Evolutionary conservation across 2,113 vertebrate species (phyloP).

Genomic region (Antechinus stuartii): DNA sequence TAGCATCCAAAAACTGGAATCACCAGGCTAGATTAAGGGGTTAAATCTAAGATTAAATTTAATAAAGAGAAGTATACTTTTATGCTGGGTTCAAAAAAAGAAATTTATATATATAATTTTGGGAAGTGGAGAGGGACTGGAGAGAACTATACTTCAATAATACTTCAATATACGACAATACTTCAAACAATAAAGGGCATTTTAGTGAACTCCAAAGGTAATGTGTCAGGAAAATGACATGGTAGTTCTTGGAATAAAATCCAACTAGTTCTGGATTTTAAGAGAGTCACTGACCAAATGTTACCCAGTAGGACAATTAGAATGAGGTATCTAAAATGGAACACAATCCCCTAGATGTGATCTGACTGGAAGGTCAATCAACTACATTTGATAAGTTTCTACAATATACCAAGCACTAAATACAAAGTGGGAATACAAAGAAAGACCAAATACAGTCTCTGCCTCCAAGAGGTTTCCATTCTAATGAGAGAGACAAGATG

Average conservation of each 20-base stretch:
- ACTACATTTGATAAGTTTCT: neutral
- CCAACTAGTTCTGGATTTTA: neutral
- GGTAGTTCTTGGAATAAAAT: neutral
- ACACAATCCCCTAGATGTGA: neutral
- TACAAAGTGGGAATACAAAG: neutral
- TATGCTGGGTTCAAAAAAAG: neutral
- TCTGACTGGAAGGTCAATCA: neutral
- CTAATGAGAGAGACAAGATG: neutral
- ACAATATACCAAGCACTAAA: neutral
- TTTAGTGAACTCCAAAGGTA: neutral
- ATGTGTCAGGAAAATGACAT: neutral
- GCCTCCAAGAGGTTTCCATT: neutral
- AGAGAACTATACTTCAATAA: too few species aligned
- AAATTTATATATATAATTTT: neutral
- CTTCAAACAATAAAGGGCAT: neutral
- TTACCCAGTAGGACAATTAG: neutral
- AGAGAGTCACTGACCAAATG: neutral
- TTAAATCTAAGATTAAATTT: neutral
- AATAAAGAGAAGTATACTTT: neutral
- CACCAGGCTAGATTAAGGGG: neutral
- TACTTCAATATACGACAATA: neutral
- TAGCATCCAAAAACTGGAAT: neutral
- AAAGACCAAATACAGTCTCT: neutral
- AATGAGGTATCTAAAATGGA: neutral
- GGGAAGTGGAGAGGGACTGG: neutral